Conservation (phyloP, 2,113 vertebrate genomes). For the Hydropotes inermis region DNA sequence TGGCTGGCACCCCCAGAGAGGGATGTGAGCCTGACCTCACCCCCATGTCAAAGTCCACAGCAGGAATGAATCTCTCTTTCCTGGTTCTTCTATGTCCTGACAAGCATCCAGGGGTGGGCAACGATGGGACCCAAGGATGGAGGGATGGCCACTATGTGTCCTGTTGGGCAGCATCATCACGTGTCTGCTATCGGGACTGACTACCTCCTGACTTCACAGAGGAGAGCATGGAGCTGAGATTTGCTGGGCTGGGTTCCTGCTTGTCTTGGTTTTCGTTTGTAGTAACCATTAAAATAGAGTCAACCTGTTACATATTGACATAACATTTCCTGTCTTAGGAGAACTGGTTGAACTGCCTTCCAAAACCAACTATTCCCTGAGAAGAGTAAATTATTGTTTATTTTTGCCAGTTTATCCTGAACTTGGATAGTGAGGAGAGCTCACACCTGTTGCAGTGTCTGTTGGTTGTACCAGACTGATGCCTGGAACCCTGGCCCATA, state of each 20-base stretch:
- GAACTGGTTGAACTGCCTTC: not conserved
- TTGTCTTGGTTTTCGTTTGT: not conserved
- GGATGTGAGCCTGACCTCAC: not conserved
- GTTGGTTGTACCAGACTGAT: accelerated
- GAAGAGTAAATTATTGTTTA: not conserved
- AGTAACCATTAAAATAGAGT: not conserved
- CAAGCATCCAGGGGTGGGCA: not conserved
- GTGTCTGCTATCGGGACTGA: accelerated
- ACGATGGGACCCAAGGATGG: not conserved
- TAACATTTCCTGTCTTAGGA: not conserved
- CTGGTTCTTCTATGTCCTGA: not conserved
- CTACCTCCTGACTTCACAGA: not conserved
- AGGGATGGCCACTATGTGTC: not conserved
- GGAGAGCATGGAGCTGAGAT: not conserved
- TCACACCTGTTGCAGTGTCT: not conserved
- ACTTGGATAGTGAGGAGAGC: not conserved
- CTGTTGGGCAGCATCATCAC: not conserved
- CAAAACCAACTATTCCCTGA: not conserved
- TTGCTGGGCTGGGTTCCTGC: not conserved
- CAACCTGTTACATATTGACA: not conserved
- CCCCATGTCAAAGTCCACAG: not conserved
- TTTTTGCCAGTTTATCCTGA: not conserved
- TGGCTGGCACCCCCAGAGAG: not conserved
- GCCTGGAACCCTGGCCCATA: not conserved
- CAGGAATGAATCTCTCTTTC: not conserved